Evolutionary conservation across 1,140 invertebrate genomes (phyloP).

Genomic region (Papilio machaon): DNA sequence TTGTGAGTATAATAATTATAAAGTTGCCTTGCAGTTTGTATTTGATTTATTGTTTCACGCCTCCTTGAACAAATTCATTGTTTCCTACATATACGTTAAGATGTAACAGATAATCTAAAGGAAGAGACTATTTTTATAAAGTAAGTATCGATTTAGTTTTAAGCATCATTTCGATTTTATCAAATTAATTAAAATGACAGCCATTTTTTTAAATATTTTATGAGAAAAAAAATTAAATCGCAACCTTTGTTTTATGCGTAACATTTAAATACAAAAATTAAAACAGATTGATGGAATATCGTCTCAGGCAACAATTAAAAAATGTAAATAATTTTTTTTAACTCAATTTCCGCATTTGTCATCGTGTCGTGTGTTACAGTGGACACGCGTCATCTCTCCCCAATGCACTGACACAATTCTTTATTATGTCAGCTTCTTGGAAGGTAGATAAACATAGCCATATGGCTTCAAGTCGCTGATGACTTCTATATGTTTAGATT

Average conservation of each 20-base stretch:
- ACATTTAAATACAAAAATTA: no score
- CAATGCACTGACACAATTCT: constrained; percentile 61
- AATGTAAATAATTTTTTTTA: no score
- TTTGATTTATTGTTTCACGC: background rate
- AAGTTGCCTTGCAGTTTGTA: background rate
- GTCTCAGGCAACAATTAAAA: no score
- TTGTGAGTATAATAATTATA: background rate
- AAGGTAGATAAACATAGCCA: constrained; percentile 24
- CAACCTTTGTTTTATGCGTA: no score
- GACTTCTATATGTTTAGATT: background rate
- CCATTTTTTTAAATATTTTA: no score
- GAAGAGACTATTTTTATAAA: background rate
- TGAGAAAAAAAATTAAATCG: no score
- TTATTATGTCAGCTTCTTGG: constrained; percentile 59
- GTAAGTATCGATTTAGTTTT: background rate
- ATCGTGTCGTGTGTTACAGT: constrained; percentile 47
- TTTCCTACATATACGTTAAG: background rate
- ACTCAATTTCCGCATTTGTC: no score
- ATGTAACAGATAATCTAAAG: background rate
- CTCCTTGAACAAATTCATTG: background rate
- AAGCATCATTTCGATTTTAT: background rate
- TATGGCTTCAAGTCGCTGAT: background rate
- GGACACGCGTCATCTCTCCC: constrained; percentile 49
- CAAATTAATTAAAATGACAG: no score
- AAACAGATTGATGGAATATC: no score